Evolutionary conservation across 2,888 invertebrate genomes (phyloP).

Genomic region (Scaptomyza polygonia): DNA sequence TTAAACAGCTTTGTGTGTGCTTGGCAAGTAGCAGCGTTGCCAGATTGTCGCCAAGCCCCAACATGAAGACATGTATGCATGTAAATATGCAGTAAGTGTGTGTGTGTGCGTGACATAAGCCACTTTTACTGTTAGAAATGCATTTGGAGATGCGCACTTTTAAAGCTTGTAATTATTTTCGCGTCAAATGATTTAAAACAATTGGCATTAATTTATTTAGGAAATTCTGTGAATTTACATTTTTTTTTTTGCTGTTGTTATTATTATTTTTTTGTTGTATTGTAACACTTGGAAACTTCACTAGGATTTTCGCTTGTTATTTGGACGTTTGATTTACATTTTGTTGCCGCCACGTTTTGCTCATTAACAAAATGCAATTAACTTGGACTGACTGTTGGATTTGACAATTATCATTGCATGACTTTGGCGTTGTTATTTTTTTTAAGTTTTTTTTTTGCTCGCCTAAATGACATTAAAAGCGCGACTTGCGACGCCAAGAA

Average conservation of each 20-base stretch:
- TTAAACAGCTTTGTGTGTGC: conserved; percentile 67
- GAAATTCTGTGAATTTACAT: conserved; percentile 54
- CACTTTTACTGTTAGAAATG: conserved; percentile 78
- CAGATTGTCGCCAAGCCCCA: conserved; percentile 58
- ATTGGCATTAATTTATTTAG: conserved; percentile 28
- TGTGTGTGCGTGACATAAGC: conserved; percentile 71
- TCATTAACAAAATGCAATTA: conserved; percentile 67
- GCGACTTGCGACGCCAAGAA: conserved; percentile 47
- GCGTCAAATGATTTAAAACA: conserved; percentile 51
- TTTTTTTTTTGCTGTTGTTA: conserved; percentile 26
- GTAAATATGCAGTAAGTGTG: conserved; percentile 38
- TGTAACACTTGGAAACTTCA: conserved; percentile 48
- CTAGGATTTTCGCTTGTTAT: conserved; percentile 40
- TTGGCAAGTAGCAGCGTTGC: conserved; percentile 51
- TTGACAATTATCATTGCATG: conserved; percentile 60
- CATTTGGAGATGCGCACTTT: conserved; percentile 60
- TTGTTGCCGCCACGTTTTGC: conserved; percentile 75
- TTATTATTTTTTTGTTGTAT: conserved; percentile 18
- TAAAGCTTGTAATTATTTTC: conserved; percentile 27
- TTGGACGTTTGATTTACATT: conserved; percentile 63
- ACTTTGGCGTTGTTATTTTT: conserved; percentile 41
- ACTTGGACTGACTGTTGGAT: conserved; percentile 41
- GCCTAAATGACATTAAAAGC: conserved; percentile 54
- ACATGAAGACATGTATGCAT: conserved; percentile 24
- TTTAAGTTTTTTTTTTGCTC: conserved; percentile 18